Conservation (phyloP, 2,797 vertebrate species). For the Loriculus beryllinus region DNA sequence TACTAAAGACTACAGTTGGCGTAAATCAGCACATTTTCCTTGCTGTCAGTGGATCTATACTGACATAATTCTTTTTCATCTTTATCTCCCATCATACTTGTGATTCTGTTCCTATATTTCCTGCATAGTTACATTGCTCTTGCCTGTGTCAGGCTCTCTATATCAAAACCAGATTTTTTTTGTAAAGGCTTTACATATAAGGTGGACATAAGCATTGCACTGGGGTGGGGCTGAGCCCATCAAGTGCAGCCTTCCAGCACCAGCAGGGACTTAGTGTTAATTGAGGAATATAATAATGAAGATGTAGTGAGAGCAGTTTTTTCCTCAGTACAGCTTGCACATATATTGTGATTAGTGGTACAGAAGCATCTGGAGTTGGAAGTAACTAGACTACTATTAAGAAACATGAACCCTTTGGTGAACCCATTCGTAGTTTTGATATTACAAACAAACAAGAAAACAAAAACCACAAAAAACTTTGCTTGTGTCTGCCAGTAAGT, state of each 20-base stretch:
- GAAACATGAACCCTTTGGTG: neutral
- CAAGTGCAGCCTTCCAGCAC: neutral
- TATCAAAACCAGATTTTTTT: neutral
- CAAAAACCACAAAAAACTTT: neutral
- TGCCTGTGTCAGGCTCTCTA: neutral
- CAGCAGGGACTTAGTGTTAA: neutral
- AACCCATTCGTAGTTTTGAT: neutral
- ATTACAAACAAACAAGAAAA: neutral
- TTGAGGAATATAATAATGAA: neutral
- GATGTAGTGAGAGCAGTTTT: neutral
- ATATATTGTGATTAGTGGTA: constrained; percentile 15
- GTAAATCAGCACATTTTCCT: constrained; percentile 15
- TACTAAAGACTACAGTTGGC: neutral
- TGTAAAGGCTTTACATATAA: neutral
- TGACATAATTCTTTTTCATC: neutral
- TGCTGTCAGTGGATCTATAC: neutral
- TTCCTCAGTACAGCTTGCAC: neutral
- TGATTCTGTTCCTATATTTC: neutral
- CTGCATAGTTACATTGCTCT: neutral
- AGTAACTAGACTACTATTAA: neutral
- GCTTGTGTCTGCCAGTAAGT: neutral
- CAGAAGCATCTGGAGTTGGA: constrained; percentile 11
- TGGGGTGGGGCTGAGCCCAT: neutral
- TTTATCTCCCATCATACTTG: neutral
- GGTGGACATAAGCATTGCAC: neutral